Conservation (phyloP, 2,113 vertebrate species). For the Falco punctatus region DNA sequence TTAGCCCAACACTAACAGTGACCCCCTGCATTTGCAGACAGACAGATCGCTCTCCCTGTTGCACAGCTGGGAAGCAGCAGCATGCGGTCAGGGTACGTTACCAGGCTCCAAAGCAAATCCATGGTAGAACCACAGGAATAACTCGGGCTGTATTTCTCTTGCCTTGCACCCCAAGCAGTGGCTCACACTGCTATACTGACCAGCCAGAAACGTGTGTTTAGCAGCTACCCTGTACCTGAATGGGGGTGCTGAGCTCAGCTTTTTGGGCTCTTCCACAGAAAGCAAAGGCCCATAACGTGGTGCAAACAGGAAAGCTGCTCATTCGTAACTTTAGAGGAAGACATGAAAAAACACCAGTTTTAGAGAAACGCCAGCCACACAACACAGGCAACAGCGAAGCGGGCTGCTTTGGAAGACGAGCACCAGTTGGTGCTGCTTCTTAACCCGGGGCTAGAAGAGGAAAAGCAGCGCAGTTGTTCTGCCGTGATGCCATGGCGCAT, state of each 20-base stretch:
- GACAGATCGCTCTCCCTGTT: neutral
- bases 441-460: neutral
- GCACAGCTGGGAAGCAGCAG: neutral
- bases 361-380: neutral
- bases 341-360: neutral
- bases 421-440: neutral
- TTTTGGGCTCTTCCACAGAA: neutral
- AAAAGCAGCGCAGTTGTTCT: neutral
- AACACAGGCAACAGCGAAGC: neutral
- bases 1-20: neutral
- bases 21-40: neutral
- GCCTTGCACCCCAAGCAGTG: neutral
- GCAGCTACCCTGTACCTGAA: neutral
- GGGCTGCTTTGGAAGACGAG: neutral
- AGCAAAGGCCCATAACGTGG: neutral
- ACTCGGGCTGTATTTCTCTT: neutral
- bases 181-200: neutral
- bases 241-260: neutral
- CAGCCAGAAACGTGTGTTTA: neutral
- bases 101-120: neutral
- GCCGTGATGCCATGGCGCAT: neutral
- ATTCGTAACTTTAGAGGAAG: neutral
- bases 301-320: neutral
- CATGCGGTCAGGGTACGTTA: neutral
- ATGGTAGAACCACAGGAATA: neutral